Evolutionary conservation across 64 coral and sea anemone genomes (phyloP), one percentile per base, ranked within the genome.

Genomic region (Actinia tenebrosa): DNA sequence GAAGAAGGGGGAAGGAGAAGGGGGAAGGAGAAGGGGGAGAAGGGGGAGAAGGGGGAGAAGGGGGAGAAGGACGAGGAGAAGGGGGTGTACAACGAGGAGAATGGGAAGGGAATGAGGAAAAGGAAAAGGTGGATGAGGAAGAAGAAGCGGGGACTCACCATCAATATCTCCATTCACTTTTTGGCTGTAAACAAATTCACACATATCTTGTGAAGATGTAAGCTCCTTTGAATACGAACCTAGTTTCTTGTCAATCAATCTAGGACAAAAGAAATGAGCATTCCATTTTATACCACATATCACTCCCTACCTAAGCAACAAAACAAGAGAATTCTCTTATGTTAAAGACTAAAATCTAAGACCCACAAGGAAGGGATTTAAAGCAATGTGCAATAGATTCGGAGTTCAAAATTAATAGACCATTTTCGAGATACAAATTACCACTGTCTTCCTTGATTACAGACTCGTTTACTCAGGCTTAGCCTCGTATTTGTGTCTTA

Each of bases 231-330:
- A 80, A 23, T 80, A 53, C 16, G 91, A 63, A 10, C 50, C 42
- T 26, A 90, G 83, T 53, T 93, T 96, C 80, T 93, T 96, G 86
- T 92, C 94, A 42, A 96, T 55, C 55, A 93, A 81, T 88, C 94
- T 96, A 59, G 53, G 45, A 78, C 62, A 9, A 17, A 45, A 58
- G 56, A 58, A 58, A 58, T 58, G 2, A 58, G 56, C 13, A 58
- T 50, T 4, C 47, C 47, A 50, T 50, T 50, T 50, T 8, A 50
- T 5, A 50, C 7, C 47, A 47, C 2, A 6, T 47, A 47, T 47
- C n/a, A 37, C 30, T 37, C 30, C 1, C 30, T 37, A 37, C 1
- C 30, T 37, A 37, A 1, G 1, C 1, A 37, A 0, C 30, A 37
- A 37, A 37, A 37, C 30, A 37, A 37, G 1, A 37, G 30, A 37